Conservation (phyloP, 2,888 invertebrate genomes). For the Hypercompe scribonia region DNA sequence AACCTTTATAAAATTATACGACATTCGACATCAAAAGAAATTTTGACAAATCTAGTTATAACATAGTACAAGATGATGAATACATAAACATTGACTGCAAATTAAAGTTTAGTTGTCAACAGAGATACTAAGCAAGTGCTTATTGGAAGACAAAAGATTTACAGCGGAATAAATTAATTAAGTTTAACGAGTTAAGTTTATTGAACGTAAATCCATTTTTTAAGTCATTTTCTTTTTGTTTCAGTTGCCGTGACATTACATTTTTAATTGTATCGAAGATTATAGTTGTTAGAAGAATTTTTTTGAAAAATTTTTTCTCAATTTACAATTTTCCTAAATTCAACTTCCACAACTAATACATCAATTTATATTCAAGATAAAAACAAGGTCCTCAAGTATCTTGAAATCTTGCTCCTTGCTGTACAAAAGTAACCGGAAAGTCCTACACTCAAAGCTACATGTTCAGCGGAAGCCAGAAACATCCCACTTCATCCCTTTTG, state of each 20-base stretch:
- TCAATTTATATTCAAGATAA: background rate
- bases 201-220: background rate
- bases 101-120: background rate
- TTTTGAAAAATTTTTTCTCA: background rate
- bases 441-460: background rate
- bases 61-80: background rate
- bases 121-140: background rate
- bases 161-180: too few relatives aligned
- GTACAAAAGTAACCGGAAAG: background rate
- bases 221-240: too few relatives aligned
- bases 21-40: background rate
- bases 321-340: background rate
- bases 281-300: background rate
- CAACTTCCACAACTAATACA: background rate
- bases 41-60: background rate
- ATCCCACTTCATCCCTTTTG: constrained; percentile 58
- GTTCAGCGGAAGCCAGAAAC: constrained; percentile 53
- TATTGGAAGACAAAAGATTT: background rate
- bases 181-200: too few relatives aligned
- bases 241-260: too few relatives aligned
- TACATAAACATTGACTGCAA: background rate
- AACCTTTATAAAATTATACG: background rate
- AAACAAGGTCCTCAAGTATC: background rate
- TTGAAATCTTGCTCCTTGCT: background rate
- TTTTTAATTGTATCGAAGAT: too few relatives aligned